phyloP scores from a whole-genome alignment of 1,140 invertebrate genomes.

The Odontomachus brunneus region DNA sequence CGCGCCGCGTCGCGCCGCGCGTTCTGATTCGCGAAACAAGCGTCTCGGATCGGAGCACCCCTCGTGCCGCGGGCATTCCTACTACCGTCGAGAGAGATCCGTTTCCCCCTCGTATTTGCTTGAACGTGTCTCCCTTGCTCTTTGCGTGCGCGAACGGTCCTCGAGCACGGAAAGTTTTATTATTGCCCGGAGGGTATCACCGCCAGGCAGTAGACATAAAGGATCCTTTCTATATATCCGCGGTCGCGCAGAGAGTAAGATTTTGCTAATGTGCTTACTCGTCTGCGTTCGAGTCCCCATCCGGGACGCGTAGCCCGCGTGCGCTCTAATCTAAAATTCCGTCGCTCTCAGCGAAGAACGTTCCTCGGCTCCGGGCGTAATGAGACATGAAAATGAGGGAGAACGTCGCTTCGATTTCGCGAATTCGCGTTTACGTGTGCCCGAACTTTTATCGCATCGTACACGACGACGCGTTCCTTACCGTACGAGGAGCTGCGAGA shows the following conservation, averaged over 20 bases:
- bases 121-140: slow-evolving; percentile 46
- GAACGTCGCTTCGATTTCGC: slow-evolving; percentile 31
- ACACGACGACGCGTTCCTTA: background rate
- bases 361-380: slow-evolving; percentile 31
- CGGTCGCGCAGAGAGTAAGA: slow-evolving; percentile 29
- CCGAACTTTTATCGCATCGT: slow-evolving; percentile 21
- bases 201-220: slow-evolving; percentile 64
- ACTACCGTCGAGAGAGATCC: slow-evolving; percentile 29
- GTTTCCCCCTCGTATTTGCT: slow-evolving; percentile 55
- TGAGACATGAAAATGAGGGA: slow-evolving; percentile 46
- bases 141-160: slow-evolving; percentile 60
- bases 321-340: slow-evolving; percentile 52
- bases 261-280: slow-evolving; percentile 64
- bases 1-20: background rate
- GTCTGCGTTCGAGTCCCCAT: slow-evolving; percentile 40
- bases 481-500: background rate
- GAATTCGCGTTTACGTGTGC: background rate
- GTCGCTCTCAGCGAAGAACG: slow-evolving; percentile 42
- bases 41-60: slow-evolving; percentile 38
- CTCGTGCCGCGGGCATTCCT: slow-evolving; percentile 20
- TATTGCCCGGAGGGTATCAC: slow-evolving; percentile 74
- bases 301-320: slow-evolving; percentile 1
- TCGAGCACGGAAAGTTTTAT: slow-evolving; percentile 74
- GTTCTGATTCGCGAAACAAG: slow-evolving; percentile 53
- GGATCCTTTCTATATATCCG: slow-evolving; percentile 59